Percentiles rank a stretch among this genome's conserved stretches.
phyloP scores from a whole-genome alignment of 2,797 vertebrate species.

The Lophius americanus region DNA sequence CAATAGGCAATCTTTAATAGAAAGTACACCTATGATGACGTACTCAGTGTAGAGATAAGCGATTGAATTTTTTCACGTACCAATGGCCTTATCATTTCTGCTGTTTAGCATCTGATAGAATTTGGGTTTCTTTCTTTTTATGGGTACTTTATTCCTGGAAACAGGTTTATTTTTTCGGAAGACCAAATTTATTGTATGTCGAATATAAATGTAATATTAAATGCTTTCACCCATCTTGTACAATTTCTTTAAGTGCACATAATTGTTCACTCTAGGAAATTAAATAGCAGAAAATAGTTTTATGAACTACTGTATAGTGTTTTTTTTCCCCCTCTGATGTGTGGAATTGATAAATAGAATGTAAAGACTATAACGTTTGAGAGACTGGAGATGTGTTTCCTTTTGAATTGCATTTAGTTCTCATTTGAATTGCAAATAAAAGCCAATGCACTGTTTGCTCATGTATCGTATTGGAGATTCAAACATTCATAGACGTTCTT shows the following conservation, averaged over 20 bases:
- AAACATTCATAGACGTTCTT: background rate
- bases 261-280: slow-evolving; percentile 12
- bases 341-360: slow-evolving; percentile 1
- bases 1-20: too few species aligned
- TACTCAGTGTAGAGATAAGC: slow-evolving; percentile 6
- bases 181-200: slow-evolving; percentile 16
- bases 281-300: slow-evolving; percentile 11
- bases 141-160: slow-evolving; percentile 11
- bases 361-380: slow-evolving; percentile 1
- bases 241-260: slow-evolving; percentile 33
- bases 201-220: background rate
- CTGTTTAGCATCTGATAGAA: slow-evolving; percentile 13
- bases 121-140: slow-evolving; percentile 14
- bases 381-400: background rate
- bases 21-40: background rate
- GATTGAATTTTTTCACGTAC: slow-evolving; percentile 41
- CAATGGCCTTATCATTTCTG: slow-evolving; percentile 60
- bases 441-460: background rate
- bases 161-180: slow-evolving; percentile 22
- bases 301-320: background rate
- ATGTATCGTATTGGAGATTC: slow-evolving; percentile 4
- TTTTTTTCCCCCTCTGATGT: background rate
- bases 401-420: background rate
- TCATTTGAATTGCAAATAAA: background rate
- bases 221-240: background rate